phyloP scores from a whole-genome alignment of 2,888 invertebrate genomes.

The Dascillus cervinus region DNA sequence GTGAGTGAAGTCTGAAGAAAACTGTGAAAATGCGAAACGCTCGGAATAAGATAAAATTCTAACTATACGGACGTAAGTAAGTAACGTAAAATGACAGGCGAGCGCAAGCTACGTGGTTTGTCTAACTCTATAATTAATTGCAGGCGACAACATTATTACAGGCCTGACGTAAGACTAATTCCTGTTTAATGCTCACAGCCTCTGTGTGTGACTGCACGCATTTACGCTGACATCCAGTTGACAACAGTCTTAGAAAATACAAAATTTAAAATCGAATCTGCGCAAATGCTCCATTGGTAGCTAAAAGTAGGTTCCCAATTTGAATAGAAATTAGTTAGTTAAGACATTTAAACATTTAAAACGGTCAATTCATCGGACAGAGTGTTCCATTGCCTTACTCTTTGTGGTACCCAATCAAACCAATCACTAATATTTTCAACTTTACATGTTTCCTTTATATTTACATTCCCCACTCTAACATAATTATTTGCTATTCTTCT shows the following conservation, averaged over 20 bases:
- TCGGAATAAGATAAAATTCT: constrained; percentile 21
- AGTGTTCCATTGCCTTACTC: too few species aligned
- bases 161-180: constrained; percentile 19
- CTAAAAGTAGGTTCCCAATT: too few species aligned
- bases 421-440: too few species aligned
- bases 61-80: constrained; percentile 18
- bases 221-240: constrained; percentile 6
- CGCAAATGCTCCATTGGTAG: too few species aligned
- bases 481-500: too few species aligned
- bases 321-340: too few species aligned
- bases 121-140: constrained; percentile 24
- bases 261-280: not conserved
- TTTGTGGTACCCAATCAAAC: too few species aligned
- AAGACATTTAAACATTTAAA: too few species aligned
- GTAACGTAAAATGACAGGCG: constrained; percentile 23
- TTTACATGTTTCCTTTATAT: too few species aligned
- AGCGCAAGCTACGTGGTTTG: constrained; percentile 17
- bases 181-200: constrained; percentile 15
- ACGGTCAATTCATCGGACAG: too few species aligned
- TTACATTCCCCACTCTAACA: too few species aligned
- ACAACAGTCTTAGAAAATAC: not conserved
- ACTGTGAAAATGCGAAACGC: constrained; percentile 15
- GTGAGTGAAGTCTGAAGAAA: constrained; percentile 17
- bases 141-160: constrained; percentile 24
- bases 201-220: constrained; percentile 12